These are phyloP conservation scores for Operophtera brumata DNA, from an alignment of 2,888 invertebrate species.

Conservation along the genomic window DNA sequence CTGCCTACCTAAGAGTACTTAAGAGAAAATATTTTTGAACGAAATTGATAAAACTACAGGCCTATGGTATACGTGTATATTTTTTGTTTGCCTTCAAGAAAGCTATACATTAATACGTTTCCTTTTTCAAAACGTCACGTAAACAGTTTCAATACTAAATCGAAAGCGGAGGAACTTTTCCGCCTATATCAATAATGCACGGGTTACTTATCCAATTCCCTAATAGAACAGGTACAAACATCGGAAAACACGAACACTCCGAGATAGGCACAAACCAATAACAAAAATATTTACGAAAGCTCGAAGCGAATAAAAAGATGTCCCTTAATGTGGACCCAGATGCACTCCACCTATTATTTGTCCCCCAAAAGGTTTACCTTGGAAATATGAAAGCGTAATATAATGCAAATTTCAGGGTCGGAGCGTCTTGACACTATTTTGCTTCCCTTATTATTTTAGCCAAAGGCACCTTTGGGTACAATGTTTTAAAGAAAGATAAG, in stretches of 20 bases:
- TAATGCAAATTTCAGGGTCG: slow-evolving; percentile 69
- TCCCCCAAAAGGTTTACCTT: slow-evolving; percentile 63
- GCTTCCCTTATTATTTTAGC: slow-evolving; percentile 54
- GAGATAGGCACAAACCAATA: slow-evolving; percentile 62
- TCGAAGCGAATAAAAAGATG: slow-evolving; percentile 75
- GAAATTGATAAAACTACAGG: too few relatives aligned
- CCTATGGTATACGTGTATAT: too few relatives aligned
- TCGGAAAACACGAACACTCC: slow-evolving; percentile 47
- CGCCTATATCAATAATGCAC: slow-evolving; percentile 60
- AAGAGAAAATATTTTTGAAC: neutral
- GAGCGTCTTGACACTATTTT: slow-evolving; percentile 54
- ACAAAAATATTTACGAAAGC: slow-evolving; percentile 78
- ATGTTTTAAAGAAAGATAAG: slow-evolving; percentile 70
- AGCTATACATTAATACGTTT: too few relatives aligned
- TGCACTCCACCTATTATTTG: slow-evolving; percentile 76
- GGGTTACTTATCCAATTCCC: slow-evolving; percentile 57
- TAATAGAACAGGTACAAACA: slow-evolving; percentile 49
- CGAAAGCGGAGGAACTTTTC: slow-evolving; percentile 27
- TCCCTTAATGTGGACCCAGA: slow-evolving; percentile 75
- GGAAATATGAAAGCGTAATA: slow-evolving; percentile 59
- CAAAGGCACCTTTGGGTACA: slow-evolving; percentile 62
- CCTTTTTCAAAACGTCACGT: slow-evolving; percentile 13
- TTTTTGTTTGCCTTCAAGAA: too few relatives aligned
- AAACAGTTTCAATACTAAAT: slow-evolving; percentile 37
- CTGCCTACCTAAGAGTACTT: slow-evolving; percentile 2